A percentile compares a stretch with the other conserved stretches of the same genome.
These are phyloP conservation scores for Drosophila maculinotata DNA, from an alignment of 2,888 invertebrate species.

Conservation along the genomic window DNA sequence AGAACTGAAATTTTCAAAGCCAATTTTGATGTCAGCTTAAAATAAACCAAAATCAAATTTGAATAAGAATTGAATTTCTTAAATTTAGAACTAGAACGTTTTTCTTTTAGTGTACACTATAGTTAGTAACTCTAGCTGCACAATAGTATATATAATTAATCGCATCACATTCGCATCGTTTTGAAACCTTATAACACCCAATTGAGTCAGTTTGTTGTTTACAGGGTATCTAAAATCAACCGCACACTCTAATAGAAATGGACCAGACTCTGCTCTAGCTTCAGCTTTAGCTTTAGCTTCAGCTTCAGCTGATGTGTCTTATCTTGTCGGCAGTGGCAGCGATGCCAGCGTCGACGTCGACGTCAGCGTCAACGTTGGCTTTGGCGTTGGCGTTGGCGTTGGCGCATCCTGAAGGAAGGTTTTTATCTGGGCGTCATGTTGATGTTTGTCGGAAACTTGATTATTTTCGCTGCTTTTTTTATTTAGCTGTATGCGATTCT, in stretches of 20 bases:
- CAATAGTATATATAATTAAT: too few relatives aligned
- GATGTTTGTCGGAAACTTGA: slow-evolving; percentile 81
- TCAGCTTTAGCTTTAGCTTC: slow-evolving; percentile 24
- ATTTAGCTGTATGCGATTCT: slow-evolving; percentile 7
- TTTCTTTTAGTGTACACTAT: too few relatives aligned
- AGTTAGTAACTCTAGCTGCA: too few relatives aligned
- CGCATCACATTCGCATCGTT: too few relatives aligned
- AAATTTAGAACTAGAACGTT: too few relatives aligned
- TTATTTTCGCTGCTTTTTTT: slow-evolving; percentile 64
- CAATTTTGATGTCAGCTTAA: too few relatives aligned
- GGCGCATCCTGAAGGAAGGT: slow-evolving; percentile 78
- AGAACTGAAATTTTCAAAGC: too few relatives aligned
- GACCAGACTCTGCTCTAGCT: slow-evolving; percentile 50
- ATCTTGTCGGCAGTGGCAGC: slow-evolving; percentile 73
- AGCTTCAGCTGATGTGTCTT: slow-evolving; percentile 70
- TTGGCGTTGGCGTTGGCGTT: slow-evolving; percentile 37
- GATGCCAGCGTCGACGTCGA: slow-evolving; percentile 21
- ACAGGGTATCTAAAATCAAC: slow-evolving; percentile 47
- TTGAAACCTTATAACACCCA: neutral
- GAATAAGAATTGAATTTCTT: too few relatives aligned
- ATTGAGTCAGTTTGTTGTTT: neutral
- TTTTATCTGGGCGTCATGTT: slow-evolving; percentile 82
- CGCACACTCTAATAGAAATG: slow-evolving; percentile 61
- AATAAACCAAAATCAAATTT: too few relatives aligned
- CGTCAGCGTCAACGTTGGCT: neutral